A percentile compares a stretch with the other conserved stretches of the same genome.
These are phyloP conservation scores for Periphyllus acericola DNA, from an alignment of 2,888 invertebrate genomes.

Conservation along the genomic window DNA sequence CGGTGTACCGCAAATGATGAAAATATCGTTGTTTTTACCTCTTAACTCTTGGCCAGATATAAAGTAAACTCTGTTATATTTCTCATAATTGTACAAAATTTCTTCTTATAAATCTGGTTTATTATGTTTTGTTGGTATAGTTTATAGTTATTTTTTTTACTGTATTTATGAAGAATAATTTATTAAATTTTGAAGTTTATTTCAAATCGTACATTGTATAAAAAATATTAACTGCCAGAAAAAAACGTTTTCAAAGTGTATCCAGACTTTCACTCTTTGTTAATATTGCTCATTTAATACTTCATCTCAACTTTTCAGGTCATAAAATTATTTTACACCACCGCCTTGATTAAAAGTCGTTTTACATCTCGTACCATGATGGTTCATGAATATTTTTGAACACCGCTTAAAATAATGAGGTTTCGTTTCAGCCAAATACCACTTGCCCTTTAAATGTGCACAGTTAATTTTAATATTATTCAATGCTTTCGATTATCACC, in stretches of 20 bases:
- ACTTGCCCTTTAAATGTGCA: constrained; percentile 8
- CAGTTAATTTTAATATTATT: constrained; percentile 24
- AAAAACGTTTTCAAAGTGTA: too few species aligned
- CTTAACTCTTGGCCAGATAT: neutral
- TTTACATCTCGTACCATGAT: neutral
- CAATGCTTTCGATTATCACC: constrained; percentile 9
- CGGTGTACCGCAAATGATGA: neutral
- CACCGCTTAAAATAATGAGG: neutral
- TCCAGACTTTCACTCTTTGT: too few species aligned
- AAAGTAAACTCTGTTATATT: neutral
- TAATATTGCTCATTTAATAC: too few species aligned
- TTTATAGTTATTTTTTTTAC: neutral
- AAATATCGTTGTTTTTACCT: neutral
- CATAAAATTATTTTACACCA: constrained; percentile 18
- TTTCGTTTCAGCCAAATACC: neutral
- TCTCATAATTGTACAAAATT: neutral
- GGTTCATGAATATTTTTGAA: neutral
- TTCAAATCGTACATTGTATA: neutral
- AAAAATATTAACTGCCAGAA: too few species aligned
- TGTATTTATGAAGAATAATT: neutral
- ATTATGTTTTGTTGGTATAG: neutral
- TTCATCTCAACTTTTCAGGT: neutral
- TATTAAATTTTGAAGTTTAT: neutral
- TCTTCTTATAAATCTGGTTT: neutral
- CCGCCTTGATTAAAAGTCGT: neutral